phyloP scores from a whole-genome alignment of 2,113 vertebrate species.

The Rostratula benghalensis region DNA sequence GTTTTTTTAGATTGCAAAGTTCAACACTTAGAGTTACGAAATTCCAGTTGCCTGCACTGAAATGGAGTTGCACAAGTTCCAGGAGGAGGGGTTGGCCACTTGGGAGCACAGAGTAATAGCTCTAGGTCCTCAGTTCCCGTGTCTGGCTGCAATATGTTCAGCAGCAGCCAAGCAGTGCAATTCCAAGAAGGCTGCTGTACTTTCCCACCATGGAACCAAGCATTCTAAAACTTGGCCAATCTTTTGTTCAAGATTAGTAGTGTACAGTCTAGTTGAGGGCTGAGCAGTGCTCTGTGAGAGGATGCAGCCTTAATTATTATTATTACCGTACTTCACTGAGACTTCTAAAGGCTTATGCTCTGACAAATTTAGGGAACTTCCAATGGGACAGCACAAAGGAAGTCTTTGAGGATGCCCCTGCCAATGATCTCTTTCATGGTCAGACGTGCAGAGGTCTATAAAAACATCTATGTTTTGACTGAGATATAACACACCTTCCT shows the following conservation, averaged over 20 bases:
- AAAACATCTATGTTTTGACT: not conserved
- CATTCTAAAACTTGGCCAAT: not conserved
- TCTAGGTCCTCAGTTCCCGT: not conserved
- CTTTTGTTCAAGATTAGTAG: not conserved
- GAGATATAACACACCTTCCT: not conserved
- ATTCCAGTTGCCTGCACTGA: not conserved
- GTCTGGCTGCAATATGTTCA: not conserved
- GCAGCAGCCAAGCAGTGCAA: not conserved
- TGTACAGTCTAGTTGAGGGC: not conserved
- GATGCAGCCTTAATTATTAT: not conserved
- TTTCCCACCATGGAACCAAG: not conserved
- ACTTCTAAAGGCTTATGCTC: not conserved
- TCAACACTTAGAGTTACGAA: not conserved
- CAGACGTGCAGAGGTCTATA: not conserved
- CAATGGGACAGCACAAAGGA: not conserved
- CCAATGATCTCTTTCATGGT: not conserved
- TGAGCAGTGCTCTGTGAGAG: not conserved
- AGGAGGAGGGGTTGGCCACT: not conserved
- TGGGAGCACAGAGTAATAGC: not conserved
- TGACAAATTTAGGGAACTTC: not conserved
- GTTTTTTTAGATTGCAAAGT: not conserved
- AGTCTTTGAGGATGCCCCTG: not conserved
- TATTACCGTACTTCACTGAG: not conserved
- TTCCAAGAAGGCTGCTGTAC: not conserved
- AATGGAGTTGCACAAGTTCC: not conserved